phyloP scores from a whole-genome alignment of 1,140 invertebrate species.

The Homarus americanus region DNA sequence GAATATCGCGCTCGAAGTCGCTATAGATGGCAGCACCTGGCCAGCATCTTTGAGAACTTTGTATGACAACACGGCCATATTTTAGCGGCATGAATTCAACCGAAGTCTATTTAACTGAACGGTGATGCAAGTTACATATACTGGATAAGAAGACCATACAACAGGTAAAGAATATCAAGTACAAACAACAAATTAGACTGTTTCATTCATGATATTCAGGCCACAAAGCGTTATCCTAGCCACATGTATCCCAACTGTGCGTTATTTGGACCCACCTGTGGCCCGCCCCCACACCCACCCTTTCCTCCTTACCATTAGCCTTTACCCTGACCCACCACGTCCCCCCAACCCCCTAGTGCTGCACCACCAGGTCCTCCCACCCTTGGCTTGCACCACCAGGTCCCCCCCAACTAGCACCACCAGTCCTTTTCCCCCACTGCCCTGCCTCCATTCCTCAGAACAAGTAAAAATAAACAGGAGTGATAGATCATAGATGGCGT shows the following conservation, averaged over 20 bases:
- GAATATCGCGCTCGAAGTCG: neutral
- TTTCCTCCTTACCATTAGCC: neutral
- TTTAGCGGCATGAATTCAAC: neutral
- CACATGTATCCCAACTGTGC: neutral
- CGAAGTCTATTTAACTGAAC: neutral
- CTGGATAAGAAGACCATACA: neutral
- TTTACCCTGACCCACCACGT: neutral
- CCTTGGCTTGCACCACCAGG: neutral
- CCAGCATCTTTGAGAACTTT: neutral
- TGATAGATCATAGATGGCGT: too few species aligned
- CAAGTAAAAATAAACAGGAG: too few species aligned
- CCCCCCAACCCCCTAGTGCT: neutral
- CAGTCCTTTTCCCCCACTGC: neutral
- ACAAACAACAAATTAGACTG: neutral
- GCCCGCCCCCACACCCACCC: neutral
- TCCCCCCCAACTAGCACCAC: neutral
- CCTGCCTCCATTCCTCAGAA: neutral
- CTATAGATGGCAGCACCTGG: slow-evolving; percentile 9
- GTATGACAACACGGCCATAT: neutral
- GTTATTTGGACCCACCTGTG: neutral
- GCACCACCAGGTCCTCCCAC: neutral
- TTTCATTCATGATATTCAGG: neutral
- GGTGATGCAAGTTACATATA: neutral
- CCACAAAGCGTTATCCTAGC: neutral
- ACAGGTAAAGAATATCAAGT: neutral